These are phyloP conservation scores for Ctenicera cuprea DNA, from an alignment of 2,888 invertebrate genomes.

Conservation along the genomic window DNA sequence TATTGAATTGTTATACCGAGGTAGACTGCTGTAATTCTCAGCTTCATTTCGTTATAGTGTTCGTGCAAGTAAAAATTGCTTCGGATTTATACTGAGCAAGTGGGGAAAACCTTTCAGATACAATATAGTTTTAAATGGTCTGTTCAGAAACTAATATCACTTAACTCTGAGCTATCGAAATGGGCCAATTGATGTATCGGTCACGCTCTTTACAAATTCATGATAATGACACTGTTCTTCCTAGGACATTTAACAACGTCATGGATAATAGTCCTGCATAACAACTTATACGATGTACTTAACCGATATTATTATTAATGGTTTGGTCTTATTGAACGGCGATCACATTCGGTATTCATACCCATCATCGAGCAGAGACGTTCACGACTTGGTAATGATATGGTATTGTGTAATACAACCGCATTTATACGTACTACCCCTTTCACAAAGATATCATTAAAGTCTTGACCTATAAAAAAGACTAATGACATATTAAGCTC, in stretches of 20 bases:
- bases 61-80: constrained; percentile 47
- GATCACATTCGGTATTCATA: constrained; percentile 53
- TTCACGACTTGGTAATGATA: constrained; percentile 53
- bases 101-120: constrained; percentile 35
- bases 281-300: constrained; percentile 50
- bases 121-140: constrained; percentile 29
- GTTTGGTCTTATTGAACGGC: constrained; percentile 48
- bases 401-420: constrained; percentile 23
- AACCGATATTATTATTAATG: constrained; percentile 49
- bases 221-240: constrained; percentile 49
- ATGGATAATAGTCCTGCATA: constrained; percentile 52
- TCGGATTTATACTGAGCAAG: constrained; percentile 23
- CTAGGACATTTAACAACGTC: constrained; percentile 49
- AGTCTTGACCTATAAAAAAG: constrained; percentile 27
- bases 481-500: constrained; percentile 1
- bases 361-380: constrained; percentile 50
- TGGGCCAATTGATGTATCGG: constrained; percentile 33
- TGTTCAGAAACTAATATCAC: constrained; percentile 9
- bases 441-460: constrained; percentile 23
- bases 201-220: constrained; percentile 46
- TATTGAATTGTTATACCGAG: constrained; percentile 61
- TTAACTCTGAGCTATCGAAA: constrained; percentile 29
- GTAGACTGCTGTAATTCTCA: constrained; percentile 50
- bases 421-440: constrained; percentile 20
- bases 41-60: constrained; percentile 45